Evolutionary conservation across 2,888 invertebrate genomes (phyloP).

Genomic region (Synergus itoensis): DNA sequence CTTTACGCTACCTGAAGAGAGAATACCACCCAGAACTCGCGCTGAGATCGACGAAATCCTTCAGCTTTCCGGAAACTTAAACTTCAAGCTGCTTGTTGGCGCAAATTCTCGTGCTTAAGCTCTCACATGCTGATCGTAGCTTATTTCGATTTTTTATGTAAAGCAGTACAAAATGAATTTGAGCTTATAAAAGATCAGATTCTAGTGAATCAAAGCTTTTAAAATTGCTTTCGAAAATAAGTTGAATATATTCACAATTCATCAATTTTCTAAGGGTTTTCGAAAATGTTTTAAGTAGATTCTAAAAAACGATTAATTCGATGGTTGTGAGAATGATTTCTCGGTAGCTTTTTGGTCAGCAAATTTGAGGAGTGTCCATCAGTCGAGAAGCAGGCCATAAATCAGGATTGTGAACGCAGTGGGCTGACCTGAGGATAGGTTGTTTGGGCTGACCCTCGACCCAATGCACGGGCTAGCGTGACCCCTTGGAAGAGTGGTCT

Average conservation of each 20-base stretch:
- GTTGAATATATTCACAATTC: no score
- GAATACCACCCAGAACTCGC: conserved; percentile 10
- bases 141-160: conserved; percentile 20
- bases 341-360: conserved; percentile 56
- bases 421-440: conserved; percentile 74
- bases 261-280: no score
- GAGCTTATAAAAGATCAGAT: neutral
- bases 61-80: conserved; percentile 23
- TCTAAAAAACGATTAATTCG: neutral
- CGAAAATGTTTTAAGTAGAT: neutral
- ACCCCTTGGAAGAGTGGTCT: conserved; percentile 57
- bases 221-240: no score
- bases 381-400: conserved; percentile 69
- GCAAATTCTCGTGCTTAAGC: conserved; percentile 19
- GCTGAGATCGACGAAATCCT: conserved; percentile 28
- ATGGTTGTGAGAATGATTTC: neutral
- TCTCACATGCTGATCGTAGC: neutral
- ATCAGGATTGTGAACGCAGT: conserved; percentile 72
- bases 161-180: neutral
- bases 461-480: conserved; percentile 65
- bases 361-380: conserved; percentile 53
- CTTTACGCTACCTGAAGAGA: conserved; percentile 28
- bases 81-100: conserved; percentile 23
- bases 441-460: conserved; percentile 77
- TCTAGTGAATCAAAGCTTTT: neutral